Evolutionary conservation across 2,888 invertebrate genomes (phyloP), one percentile per base, ranked within the genome.

Genomic region (Altica lythri): DNA sequence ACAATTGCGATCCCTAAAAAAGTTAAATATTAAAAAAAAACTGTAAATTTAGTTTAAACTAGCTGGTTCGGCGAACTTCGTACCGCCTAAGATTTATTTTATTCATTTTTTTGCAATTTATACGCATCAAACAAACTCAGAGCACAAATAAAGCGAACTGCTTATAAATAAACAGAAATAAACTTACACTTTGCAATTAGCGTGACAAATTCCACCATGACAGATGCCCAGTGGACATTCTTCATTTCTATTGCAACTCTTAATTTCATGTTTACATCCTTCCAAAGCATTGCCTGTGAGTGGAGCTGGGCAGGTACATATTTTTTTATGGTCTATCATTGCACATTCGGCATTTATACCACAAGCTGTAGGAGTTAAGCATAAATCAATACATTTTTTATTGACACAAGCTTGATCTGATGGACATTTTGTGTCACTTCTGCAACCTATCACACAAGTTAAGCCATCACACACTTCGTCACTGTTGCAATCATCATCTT

Each of bases 391-490:
- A 72, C 95, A 95, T 71, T 90, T 87, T 61, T 89, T 91, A 63
- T 86, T 83, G 55, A 86, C 74, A 68, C 95, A 95, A n/a, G 86
- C 81, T 59, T 85, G 80, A 63, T 85, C 81, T 46, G 80, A 78
- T 1, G 87, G 82, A 70, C 95, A 95, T 42, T 90, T 88, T 2
- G 83, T 81, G 72, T 92, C 84, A 5, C 88, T 85, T 68, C 92
- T 84, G 72, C 95, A 95, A 35, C 95, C 95, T 30, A 83, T 80
- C 6, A 83, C 77, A 71, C 95, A 95, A 52, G 87, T 82, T 18
- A 92, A 79, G 17, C 89, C 88, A 70, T 91, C 86, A 68, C 94
- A 95, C 46, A 94, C 86, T 77, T 94, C 93, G 27, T 90, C 92
- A 63, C 86, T 89, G 44, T 89, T 84, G 66, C 95, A 95, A 69